A percentile compares a stretch with the other conserved stretches of the same genome.
Conservation (phyloP, 2,113 vertebrate species). For the Columbina picui region DNA sequence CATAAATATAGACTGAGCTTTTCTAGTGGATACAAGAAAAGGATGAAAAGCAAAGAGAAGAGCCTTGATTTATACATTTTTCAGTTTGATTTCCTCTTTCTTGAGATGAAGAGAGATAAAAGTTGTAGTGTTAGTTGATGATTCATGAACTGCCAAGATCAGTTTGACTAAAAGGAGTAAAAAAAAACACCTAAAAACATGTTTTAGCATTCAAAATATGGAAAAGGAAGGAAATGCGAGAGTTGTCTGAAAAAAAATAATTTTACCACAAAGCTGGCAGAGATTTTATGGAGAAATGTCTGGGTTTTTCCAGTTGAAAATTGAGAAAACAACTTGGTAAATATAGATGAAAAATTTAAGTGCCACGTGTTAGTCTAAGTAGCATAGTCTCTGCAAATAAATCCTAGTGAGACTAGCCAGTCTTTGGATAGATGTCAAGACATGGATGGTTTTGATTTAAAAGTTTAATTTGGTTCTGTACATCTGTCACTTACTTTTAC, state of each 20-base stretch:
- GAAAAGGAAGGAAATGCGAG: conserved; percentile 14
- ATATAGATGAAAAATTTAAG: background rate
- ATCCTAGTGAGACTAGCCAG: background rate
- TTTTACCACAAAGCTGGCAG: background rate
- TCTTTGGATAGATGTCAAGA: background rate
- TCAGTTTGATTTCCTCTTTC: background rate
- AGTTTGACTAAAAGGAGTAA: background rate
- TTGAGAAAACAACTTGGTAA: background rate
- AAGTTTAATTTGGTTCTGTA: conserved; percentile 7
- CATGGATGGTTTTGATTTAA: background rate
- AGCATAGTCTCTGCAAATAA: background rate
- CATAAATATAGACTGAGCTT: background rate
- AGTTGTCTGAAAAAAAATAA: background rate
- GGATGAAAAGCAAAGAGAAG: background rate
- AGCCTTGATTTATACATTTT: background rate
- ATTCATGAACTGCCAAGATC: conserved; percentile 25
- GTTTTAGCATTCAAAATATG: background rate
- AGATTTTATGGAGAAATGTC: background rate
- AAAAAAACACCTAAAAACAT: background rate
- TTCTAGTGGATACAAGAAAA: background rate
- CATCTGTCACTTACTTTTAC: background rate
- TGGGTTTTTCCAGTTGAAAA: background rate
- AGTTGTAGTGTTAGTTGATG: background rate
- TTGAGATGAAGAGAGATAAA: conserved; percentile 2
- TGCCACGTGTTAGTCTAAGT: background rate